Conservation (phyloP, 2,888 invertebrate species). For the Trichopoda pennipes region DNA sequence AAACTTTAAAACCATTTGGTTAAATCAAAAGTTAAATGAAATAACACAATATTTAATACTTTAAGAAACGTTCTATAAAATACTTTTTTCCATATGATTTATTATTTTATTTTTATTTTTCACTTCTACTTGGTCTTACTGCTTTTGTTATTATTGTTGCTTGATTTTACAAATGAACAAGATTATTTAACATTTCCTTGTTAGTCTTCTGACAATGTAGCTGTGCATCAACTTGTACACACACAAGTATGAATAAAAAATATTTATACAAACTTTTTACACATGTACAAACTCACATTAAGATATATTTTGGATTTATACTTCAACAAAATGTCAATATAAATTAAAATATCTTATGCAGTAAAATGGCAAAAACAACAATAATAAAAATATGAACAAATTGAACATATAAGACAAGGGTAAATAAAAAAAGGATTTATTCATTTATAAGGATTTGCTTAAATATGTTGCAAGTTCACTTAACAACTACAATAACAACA, state of each 20-base stretch:
- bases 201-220: constrained; percentile 7
- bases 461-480: constrained; percentile 34
- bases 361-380: constrained; percentile 35
- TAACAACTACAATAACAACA: constrained; percentile 1
- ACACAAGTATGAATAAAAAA: constrained; percentile 12
- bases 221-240: constrained; percentile 1
- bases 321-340: constrained; percentile 66
- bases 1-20: not conserved
- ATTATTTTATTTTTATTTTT: constrained; percentile 27
- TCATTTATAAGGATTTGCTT: constrained; percentile 38
- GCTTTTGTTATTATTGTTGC: constrained; percentile 22
- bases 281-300: constrained; percentile 53
- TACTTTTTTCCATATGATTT: constrained; percentile 1
- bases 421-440: constrained; percentile 50
- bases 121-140: constrained; percentile 18
- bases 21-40: not conserved
- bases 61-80: constrained; percentile 3
- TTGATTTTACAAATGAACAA: constrained; percentile 45
- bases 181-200: constrained; percentile 54
- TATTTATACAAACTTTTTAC: constrained; percentile 36
- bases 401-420: constrained; percentile 32
- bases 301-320: constrained; percentile 64
- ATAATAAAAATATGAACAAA: constrained; percentile 5
- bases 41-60: not conserved
- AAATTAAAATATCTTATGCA: constrained; percentile 66